phyloP scores from a whole-genome alignment of 1,140 invertebrate species.

The Aphidius ervi region DNA sequence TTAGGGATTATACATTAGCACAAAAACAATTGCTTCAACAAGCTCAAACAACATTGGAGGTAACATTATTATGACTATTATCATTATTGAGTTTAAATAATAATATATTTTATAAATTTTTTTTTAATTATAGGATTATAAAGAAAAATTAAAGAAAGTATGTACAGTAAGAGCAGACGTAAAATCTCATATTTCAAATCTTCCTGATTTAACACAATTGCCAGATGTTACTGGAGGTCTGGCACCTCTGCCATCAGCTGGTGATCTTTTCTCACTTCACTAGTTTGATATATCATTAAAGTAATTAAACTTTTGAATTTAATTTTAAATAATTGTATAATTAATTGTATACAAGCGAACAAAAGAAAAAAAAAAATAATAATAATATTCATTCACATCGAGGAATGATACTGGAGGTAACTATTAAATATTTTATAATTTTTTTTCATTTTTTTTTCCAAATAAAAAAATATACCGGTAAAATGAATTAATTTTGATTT shows the following conservation, averaged over 20 bases:
- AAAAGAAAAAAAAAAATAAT: constrained; percentile 3
- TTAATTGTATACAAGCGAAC: neutral
- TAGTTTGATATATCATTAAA: constrained; percentile 28
- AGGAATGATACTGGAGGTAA: no score
- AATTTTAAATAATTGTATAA: neutral
- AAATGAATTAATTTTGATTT: no score
- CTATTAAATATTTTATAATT: no score
- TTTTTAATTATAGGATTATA: constrained; percentile 70
- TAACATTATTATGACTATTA: constrained; percentile 42
- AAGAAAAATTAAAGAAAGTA: constrained; percentile 81
- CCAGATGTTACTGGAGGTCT: constrained; percentile 86
- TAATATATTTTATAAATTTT: constrained; percentile 7
- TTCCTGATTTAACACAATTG: constrained; percentile 86
- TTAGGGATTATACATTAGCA: constrained; percentile 79
- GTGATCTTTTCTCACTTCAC: constrained; percentile 80
- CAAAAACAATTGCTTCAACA: constrained; percentile 81
- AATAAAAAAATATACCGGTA: no score
- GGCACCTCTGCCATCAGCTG: constrained; percentile 87
- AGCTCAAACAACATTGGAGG: constrained; percentile 81
- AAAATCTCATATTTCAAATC: constrained; percentile 85
- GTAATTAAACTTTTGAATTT: neutral
- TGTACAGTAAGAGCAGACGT: constrained; percentile 80
- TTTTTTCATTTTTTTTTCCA: no score
- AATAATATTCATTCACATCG: no score
- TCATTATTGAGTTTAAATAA: constrained; percentile 3